phyloP scores from a whole-genome alignment of 1,140 invertebrate species.

The Tetramorium parvispinum region DNA sequence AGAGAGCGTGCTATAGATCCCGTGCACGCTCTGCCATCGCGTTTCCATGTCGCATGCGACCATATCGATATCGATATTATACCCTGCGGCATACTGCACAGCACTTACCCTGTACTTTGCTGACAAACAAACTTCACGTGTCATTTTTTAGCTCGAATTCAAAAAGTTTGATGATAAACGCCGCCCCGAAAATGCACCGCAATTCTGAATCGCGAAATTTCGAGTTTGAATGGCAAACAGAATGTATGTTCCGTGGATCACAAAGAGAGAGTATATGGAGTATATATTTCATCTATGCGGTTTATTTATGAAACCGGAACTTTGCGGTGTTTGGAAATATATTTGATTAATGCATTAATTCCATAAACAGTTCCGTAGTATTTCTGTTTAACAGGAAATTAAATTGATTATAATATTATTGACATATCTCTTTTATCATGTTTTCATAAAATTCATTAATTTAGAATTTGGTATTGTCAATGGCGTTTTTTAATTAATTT shows the following conservation, averaged over 20 bases:
- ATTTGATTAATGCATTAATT: background rate
- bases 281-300: background rate
- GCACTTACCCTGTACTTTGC: background rate
- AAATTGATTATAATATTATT: background rate
- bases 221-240: background rate
- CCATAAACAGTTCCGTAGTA: background rate
- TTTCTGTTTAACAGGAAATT: background rate
- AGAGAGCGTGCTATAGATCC: slow-evolving; percentile 3
- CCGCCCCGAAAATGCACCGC: background rate
- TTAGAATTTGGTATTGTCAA: background rate
- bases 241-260: background rate
- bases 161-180: slow-evolving; percentile 38
- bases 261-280: background rate
- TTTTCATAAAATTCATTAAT: background rate
- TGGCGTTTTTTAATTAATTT: background rate
- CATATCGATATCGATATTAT: slow-evolving; percentile 50
- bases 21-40: background rate
- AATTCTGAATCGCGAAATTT: background rate
- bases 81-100: background rate
- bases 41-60: slow-evolving; percentile 6
- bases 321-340: background rate
- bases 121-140: slow-evolving; percentile 14
- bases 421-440: background rate
- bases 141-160: slow-evolving; percentile 24
- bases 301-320: slow-evolving; percentile 12